Conservation (phyloP, 2,113 vertebrate genomes). For the Ameiurus melas region DNA sequence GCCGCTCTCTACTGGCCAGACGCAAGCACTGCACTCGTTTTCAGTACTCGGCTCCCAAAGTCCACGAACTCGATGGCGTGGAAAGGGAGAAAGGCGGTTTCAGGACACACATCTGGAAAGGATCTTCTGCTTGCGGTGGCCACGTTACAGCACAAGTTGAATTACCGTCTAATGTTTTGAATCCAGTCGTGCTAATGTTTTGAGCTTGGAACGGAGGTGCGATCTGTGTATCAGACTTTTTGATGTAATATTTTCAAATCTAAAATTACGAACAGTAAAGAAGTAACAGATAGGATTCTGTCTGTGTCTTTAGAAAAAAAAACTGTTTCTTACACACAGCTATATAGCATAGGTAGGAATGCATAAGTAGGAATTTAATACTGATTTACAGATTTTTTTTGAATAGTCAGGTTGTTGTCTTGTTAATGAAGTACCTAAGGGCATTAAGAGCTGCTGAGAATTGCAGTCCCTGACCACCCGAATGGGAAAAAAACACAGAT, state of each 20-base stretch:
- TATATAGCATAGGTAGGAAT: too few species aligned
- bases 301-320: neutral
- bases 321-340: neutral
- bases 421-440: neutral
- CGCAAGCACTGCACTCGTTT: neutral
- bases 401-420: neutral
- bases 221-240: neutral
- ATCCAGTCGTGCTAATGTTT: too few species aligned
- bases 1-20: slow-evolving; percentile 49
- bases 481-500: neutral
- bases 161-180: slow-evolving; percentile 35
- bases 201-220: neutral
- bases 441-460: neutral
- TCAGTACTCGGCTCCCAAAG: neutral
- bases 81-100: slow-evolving; percentile 35
- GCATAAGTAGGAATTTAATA: neutral
- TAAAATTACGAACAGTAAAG: neutral
- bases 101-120: slow-evolving; percentile 56
- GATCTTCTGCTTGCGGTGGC: slow-evolving; percentile 42
- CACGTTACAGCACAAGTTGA: slow-evolving; percentile 44
- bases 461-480: neutral
- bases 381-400: neutral
- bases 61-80: slow-evolving; percentile 22
- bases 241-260: neutral
- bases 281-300: neutral